Evolutionary conservation across 2,888 invertebrate species (phyloP), one percentile per base, ranked within the genome.

Genomic region (Eurytoma californica): DNA sequence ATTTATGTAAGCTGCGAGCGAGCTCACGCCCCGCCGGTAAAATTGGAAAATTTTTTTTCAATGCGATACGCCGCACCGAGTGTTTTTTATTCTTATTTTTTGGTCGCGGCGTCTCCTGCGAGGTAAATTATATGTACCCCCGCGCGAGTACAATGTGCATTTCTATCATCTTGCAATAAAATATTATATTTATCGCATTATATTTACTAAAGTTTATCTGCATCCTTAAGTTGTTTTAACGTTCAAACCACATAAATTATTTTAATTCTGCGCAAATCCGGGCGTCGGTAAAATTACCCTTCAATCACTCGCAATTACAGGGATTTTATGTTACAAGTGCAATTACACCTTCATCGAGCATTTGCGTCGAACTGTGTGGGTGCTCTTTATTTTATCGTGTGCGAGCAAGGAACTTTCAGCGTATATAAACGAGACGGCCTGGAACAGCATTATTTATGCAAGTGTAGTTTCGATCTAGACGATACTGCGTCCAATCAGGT

Each of bases 401-500:
- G 49, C 47, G 47, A 58, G 72, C 47, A 57, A 60, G 53, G 68
- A 67, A 78, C 77, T 78, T 78, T 72, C 72, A 72, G 70, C 67
- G 39, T 39, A 49, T 39, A 49, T 61, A 55, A 72, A 51, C 53
- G 70, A 74, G 77, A 78, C 77, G 72, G 75, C 72, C 68, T 80
- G 72, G 70, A 80, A 72, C 73, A 77, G 63, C 67, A 77, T 77
- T 74, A 72, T 80, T 80, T 78, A 80, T 80, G 80, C 78, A 80
- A 78, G 78, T 80, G 72, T 78, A 80, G 80, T 81, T 81, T 81
- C 78, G 75, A 81, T 81, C 80, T 69, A 63, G 67, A 57, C 66
- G 65, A 80, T 70, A 72, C 30, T 18, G 39, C 76, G 53, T 49
- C 67, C 79, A 81, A 81, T 79, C 81, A 72, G 79, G 81, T 81